Conservation (phyloP, 2,888 invertebrate genomes). For the Agonopterix arenella region DNA sequence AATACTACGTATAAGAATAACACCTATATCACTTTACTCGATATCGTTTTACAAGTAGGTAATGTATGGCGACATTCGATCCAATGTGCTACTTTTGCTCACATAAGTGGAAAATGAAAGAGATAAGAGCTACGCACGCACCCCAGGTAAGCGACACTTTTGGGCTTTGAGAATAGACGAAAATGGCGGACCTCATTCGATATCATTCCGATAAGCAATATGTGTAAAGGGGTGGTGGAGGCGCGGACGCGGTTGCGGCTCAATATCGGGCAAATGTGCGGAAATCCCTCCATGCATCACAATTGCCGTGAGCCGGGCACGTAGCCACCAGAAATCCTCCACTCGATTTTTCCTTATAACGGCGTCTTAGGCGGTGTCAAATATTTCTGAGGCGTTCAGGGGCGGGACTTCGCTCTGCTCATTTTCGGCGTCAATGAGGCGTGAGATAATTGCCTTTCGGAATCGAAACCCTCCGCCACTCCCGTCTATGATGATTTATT, state of each 20-base stretch:
- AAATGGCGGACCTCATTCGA: conserved; percentile 54
- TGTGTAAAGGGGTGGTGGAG: conserved; percentile 37
- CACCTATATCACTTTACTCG: neutral
- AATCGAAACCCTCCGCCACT: conserved; percentile 66
- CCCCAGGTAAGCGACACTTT: conserved; percentile 41
- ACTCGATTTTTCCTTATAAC: conserved; percentile 61
- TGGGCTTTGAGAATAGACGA: conserved; percentile 40
- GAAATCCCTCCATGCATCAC: conserved; percentile 62
- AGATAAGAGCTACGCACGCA: conserved; percentile 34
- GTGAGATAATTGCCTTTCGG: conserved; percentile 72
- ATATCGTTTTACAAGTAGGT: conserved; percentile 4
- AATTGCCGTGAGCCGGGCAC: conserved; percentile 57
- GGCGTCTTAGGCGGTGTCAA: conserved; percentile 56
- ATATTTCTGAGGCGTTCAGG: conserved; percentile 51
- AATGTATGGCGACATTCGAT: conserved; percentile 14
- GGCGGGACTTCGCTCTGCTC: conserved; percentile 39
- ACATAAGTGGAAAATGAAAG: conserved; percentile 31
- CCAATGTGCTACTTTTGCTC: conserved; percentile 19
- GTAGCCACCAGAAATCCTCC: conserved; percentile 53
- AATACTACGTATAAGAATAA: neutral
- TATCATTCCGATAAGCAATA: conserved; percentile 62
- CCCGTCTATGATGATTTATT: conserved; percentile 75
- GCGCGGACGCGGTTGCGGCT: conserved; percentile 42
- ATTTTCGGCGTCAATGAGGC: conserved; percentile 72
- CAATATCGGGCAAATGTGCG: conserved; percentile 53